These are phyloP conservation scores for Oscheius sp. DNA, from an alignment of 2,888 invertebrate genomes.

Conservation along the genomic window DNA sequence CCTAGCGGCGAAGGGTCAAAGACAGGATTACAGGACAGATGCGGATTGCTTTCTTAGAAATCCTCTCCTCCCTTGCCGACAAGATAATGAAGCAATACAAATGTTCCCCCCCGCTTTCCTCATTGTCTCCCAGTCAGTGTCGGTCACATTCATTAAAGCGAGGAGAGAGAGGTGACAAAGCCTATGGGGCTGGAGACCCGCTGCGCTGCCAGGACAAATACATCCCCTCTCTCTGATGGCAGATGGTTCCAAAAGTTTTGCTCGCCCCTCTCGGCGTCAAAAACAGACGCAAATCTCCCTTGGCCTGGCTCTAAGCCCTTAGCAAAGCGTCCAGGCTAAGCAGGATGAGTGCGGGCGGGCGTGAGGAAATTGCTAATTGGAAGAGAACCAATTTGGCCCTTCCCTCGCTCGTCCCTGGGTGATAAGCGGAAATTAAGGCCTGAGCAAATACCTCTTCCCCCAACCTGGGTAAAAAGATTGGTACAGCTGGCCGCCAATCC, in stretches of 20 bases:
- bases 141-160: conserved; percentile 15
- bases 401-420: no score
- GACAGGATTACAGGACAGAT: conserved; percentile 1
- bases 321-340: background rate
- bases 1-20: no score
- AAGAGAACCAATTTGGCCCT: background rate
- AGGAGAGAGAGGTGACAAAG: conserved; percentile 13
- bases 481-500: no score
- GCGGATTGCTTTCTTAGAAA: background rate
- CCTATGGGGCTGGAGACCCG: conserved; percentile 8
- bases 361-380: conserved; percentile 29
- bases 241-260: conserved; percentile 22
- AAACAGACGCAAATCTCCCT: conserved; percentile 23
- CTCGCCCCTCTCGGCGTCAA: background rate
- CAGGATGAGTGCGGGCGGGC: conserved; percentile 15
- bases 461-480: no score
- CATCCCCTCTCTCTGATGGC: background rate
- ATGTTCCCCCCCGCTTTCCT: background rate
- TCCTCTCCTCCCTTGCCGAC: background rate
- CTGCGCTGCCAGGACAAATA: conserved; percentile 19
- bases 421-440: no score
- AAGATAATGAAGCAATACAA: background rate
- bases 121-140: background rate
- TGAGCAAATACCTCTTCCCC: no score
- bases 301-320: background rate